Conservation (phyloP, 2,113 vertebrate species). For the Crotalus helleri region DNA sequence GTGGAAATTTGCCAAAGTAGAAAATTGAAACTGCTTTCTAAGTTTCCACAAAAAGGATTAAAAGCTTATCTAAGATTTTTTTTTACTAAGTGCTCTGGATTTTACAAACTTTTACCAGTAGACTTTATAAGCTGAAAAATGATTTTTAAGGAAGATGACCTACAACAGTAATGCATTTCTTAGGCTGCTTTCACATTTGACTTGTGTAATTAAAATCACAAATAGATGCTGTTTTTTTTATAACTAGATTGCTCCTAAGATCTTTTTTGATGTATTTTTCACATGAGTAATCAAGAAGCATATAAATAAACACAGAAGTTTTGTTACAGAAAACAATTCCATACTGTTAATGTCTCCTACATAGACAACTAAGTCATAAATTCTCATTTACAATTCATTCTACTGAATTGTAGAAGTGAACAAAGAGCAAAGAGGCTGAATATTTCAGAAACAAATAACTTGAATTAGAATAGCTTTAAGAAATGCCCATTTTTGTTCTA, state of each 20-base stretch:
- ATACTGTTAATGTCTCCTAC: neutral
- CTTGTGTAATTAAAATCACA: neutral
- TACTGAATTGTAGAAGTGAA: neutral
- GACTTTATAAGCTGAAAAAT: conserved; percentile 18
- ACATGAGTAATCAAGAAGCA: neutral
- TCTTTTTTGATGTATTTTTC: neutral
- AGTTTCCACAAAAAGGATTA: conserved; percentile 12
- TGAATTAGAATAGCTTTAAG: neutral
- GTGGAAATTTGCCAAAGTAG: conserved; percentile 37
- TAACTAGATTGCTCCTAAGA: neutral
- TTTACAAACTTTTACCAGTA: conserved; percentile 24
- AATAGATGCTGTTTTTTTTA: neutral
- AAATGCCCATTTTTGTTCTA: neutral
- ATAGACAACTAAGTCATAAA: neutral
- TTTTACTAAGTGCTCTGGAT: conserved; percentile 30
- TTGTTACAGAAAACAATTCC: neutral
- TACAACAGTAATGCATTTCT: conserved; percentile 2
- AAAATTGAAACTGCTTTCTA: conserved; percentile 43
- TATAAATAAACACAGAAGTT: neutral
- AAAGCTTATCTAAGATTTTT: conserved; percentile 17
- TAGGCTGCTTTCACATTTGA: neutral
- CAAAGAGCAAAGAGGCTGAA: neutral
- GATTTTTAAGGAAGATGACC: conserved; percentile 1
- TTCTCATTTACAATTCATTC: neutral
- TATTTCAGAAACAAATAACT: neutral